Evolutionary conservation across 2,888 invertebrate species (phyloP).

Genomic region (Euspilapteryx auroguttella): DNA sequence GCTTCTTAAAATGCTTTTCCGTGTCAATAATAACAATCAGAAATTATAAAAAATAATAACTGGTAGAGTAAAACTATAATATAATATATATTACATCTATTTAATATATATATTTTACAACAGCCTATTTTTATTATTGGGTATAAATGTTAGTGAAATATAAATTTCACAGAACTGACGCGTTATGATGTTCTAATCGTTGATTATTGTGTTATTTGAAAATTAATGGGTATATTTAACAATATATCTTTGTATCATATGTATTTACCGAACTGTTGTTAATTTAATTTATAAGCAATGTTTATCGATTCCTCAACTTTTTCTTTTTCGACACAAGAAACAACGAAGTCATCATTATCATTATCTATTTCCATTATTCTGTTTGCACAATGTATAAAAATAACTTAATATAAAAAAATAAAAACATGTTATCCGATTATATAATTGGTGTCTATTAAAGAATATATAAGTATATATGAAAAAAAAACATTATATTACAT

Average conservation of each 20-base stretch:
- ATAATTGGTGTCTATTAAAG: conserved; percentile 53
- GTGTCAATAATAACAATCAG: background rate
- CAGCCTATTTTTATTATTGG: conserved; percentile 1
- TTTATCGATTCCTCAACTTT: conserved; percentile 19
- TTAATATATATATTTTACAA: background rate
- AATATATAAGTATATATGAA: too few relatives aligned
- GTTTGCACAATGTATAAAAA: conserved; percentile 19
- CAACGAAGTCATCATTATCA: conserved; percentile 33
- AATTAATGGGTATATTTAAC: conserved; percentile 34
- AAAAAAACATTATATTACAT: conserved; percentile 16
- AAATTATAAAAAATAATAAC: background rate
- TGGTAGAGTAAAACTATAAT: background rate
- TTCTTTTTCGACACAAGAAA: conserved; percentile 20
- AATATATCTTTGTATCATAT: conserved; percentile 40
- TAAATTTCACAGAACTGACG: conserved; percentile 56
- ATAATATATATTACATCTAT: background rate
- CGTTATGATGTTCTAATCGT: conserved; percentile 40
- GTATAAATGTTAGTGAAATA: conserved; percentile 47
- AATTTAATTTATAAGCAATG: conserved; percentile 50
- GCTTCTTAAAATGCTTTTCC: conserved; percentile 3
- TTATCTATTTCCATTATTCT: conserved; percentile 18
- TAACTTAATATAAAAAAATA: conserved; percentile 19
- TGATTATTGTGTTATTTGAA: conserved; percentile 47
- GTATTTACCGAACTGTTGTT: conserved; percentile 33
- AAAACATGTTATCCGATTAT: conserved; percentile 19